Evolutionary conservation across 2,797 vertebrate species (phyloP).

Genomic region (Glyptemys insculpta): DNA sequence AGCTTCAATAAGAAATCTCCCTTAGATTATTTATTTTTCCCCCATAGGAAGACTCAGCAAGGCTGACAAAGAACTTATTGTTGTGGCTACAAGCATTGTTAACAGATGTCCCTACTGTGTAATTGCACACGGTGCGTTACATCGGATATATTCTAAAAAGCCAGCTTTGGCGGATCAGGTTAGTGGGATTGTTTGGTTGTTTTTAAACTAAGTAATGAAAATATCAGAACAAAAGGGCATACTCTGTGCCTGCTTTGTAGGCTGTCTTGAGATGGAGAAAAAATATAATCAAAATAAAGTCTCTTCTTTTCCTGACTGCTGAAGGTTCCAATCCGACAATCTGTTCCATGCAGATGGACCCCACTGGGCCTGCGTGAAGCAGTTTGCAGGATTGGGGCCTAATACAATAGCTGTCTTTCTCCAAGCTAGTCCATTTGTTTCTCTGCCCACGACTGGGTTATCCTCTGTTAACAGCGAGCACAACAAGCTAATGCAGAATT

Average conservation of each 20-base stretch:
- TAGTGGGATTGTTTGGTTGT: constrained; percentile 1
- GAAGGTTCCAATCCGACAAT: not conserved
- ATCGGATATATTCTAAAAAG: constrained; percentile 91
- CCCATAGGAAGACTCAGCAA: constrained; percentile 86
- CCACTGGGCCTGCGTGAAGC: not conserved
- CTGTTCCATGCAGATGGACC: not conserved
- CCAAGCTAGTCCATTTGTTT: not conserved
- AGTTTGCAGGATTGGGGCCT: not conserved
- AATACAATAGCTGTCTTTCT: not conserved
- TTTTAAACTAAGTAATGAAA: not conserved
- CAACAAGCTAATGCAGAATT: not conserved
- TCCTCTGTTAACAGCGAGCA: not conserved
- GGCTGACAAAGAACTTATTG: constrained; percentile 90
- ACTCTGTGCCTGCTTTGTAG: rapidly evolving
- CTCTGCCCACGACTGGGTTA: not conserved
- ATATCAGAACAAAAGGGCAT: not conserved
- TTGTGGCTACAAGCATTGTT: constrained; percentile 87
- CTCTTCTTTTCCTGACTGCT: not conserved
- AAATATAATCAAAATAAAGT: not conserved
- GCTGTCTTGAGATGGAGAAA: not conserved
- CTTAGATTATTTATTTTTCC: not conserved
- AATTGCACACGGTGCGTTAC: constrained; percentile 87
- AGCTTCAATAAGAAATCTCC: not conserved
- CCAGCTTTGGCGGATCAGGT: constrained; percentile 89
- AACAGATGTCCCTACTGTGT: constrained; percentile 91